Evolutionary conservation across 1,140 invertebrate species (phyloP), one percentile per base, ranked within the genome.

Genomic region (Nephila pilipes): DNA sequence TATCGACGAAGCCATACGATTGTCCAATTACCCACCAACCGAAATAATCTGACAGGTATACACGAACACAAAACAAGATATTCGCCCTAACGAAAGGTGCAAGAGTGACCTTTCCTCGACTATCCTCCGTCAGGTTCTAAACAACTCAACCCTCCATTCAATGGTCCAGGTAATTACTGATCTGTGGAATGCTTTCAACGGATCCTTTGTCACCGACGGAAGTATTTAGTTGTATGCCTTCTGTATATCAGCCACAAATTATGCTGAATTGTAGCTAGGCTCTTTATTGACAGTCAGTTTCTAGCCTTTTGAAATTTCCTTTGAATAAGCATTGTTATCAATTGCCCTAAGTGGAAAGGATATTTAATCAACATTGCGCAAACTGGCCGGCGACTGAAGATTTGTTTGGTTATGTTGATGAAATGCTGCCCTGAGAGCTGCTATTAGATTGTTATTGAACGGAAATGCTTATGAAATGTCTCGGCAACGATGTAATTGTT

Each of bases 31-130:
- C 29, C 14, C 16, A 14, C 29, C 65, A 18, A 29, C 65, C 29
- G 65, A 32, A 36, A n/a, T 69, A 69, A 69, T 69, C 65, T 69
- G 65, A 16, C 25, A 69, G 65, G 14, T 69, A 69, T 29, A 69
- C 25, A 29, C 25, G 65, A 25, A 69, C 10, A 14, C 65, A 29
- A 18, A 69, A 69, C 65, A 69, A 69, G 65, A 29, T 63, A 20
- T 46, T 46, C n/a, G 60, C 25, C 29, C 25, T 25, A 3, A 32
- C n/a, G 25, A 14, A 32, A 14, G 29, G 65, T 14, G 25, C 65
- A 69, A 14, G 12, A 32, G 25, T 69, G 65, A 69, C 65, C 65
- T 69, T 69, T 69, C 29, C 12, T 25, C 65, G 29, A 25, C 29
- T 4, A 69, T 16, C n/a, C 25, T 25, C 65, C 8, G 16, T 32